These are phyloP conservation scores for Pseudolaguvia tuberculata DNA, from an alignment of 2,113 vertebrate genomes.

Conservation along the genomic window DNA sequence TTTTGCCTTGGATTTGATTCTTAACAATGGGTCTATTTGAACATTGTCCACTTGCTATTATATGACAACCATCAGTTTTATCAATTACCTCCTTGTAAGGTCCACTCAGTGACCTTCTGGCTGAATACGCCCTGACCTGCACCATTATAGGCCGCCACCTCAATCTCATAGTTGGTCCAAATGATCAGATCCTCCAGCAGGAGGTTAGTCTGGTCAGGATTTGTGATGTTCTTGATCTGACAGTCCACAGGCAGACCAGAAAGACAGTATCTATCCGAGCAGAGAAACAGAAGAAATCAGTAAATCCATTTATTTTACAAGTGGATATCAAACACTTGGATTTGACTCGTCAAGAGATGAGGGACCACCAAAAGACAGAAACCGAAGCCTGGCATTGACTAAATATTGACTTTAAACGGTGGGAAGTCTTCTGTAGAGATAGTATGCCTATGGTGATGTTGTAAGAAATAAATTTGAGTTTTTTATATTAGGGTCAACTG, in stretches of 20 bases:
- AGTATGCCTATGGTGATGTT: not conserved
- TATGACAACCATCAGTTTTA: not conserved
- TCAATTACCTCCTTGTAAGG: constrained; percentile 86
- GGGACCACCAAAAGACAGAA: not conserved
- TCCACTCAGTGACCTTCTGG: constrained; percentile 94
- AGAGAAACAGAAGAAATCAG: not conserved
- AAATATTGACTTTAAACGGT: not conserved
- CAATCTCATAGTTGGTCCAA: constrained; percentile 98
- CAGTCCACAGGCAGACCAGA: constrained; percentile 93
- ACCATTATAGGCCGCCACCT: constrained; percentile 93
- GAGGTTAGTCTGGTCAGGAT: constrained; percentile 83
- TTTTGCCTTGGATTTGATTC: not conserved
- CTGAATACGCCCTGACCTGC: constrained; percentile 90
- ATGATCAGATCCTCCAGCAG: constrained; percentile 97
- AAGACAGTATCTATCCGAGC: constrained; percentile 83
- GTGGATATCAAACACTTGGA: not conserved
- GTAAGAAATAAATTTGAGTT: not conserved
- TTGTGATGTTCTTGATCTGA: constrained; percentile 96
- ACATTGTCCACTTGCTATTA: not conserved
- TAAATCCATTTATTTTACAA: not conserved
- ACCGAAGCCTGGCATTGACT: not conserved
- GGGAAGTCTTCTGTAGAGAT: not conserved
- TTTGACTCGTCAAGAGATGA: not conserved
- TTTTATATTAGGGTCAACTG: not conserved
- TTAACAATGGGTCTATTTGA: not conserved